These are phyloP conservation scores for Tyrophagus putrescentiae DNA, from an alignment of 1,140 invertebrate species.

Conservation along the genomic window DNA sequence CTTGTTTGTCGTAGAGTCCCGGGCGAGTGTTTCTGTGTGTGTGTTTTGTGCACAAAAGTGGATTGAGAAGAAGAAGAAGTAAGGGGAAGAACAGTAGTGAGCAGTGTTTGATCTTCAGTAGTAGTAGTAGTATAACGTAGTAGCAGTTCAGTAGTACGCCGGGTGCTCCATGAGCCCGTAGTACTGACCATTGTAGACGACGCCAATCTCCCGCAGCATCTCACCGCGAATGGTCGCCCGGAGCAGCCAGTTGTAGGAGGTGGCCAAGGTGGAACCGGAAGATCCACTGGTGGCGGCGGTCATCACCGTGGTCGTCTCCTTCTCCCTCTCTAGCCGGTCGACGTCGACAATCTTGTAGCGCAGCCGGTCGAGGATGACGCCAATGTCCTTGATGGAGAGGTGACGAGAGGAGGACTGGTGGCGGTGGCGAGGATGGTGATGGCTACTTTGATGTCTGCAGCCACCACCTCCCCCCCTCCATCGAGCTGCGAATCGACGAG, in stretches of 20 bases:
- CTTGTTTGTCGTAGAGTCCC: no score
- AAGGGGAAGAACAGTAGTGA: no score
- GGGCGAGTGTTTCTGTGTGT: no score
- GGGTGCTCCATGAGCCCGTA: conserved; percentile 86
- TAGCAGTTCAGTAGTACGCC: conserved; percentile 49
- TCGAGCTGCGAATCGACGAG: conserved; percentile 82
- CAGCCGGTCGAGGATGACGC: conserved; percentile 74
- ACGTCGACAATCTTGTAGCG: conserved; percentile 85
- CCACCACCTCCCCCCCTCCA: no score
- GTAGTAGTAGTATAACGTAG: not conserved
- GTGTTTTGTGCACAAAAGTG: no score
- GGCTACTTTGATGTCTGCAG: no score
- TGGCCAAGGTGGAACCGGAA: no score
- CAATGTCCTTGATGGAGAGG: conserved; percentile 82
- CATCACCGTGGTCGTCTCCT: conserved; percentile 72
- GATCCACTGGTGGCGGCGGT: no score
- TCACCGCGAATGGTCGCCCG: conserved; percentile 79
- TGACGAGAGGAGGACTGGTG: conserved; percentile 44
- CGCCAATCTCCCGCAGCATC: conserved; percentile 68
- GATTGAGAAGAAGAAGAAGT: not conserved
- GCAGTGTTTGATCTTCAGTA: not conserved
- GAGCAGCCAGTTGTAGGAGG: conserved; percentile 87
- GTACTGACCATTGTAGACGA: conserved; percentile 88
- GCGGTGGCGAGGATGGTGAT: conserved; percentile 75
- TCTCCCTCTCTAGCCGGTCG: conserved; percentile 70